Conservation (phyloP, 2,888 invertebrate species). For the Sminthurides aquaticus region DNA sequence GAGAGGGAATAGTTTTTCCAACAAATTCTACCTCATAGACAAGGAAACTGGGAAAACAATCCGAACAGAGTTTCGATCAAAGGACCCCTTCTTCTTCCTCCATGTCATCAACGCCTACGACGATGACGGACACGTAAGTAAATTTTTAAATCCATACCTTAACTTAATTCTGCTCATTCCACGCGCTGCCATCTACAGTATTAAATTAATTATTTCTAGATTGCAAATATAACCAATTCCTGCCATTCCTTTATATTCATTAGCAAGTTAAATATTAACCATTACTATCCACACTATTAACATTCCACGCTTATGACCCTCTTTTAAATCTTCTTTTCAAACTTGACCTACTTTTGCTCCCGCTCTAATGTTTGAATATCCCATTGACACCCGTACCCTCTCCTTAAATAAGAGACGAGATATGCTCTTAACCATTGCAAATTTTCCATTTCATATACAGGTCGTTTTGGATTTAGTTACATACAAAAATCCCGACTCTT, state of each 20-base stretch:
- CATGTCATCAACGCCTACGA: constrained; percentile 52
- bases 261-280: too few species aligned
- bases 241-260: too few species aligned
- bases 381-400: too few species aligned
- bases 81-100: constrained; percentile 51
- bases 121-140: constrained; percentile 41
- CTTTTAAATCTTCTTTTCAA: too few species aligned
- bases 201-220: too few species aligned
- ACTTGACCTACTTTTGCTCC: too few species aligned
- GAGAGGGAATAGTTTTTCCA: constrained; percentile 46
- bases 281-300: too few species aligned
- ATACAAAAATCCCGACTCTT: constrained; percentile 19
- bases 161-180: neutral
- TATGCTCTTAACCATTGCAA: neutral
- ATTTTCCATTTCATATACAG: constrained; percentile 6
- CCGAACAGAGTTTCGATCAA: constrained; percentile 46
- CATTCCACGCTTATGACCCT: too few species aligned
- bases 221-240: too few species aligned
- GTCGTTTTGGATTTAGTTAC: constrained; percentile 21
- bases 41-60: constrained; percentile 47
- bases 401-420: too few species aligned
- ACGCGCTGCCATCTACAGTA: neutral
- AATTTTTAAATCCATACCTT: neutral
- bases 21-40: constrained; percentile 47
- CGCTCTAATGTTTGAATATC: too few species aligned